Base-by-base conservation (phyloP, 1,140 invertebrate genomes). In the Whitmania pigra region DNA sequence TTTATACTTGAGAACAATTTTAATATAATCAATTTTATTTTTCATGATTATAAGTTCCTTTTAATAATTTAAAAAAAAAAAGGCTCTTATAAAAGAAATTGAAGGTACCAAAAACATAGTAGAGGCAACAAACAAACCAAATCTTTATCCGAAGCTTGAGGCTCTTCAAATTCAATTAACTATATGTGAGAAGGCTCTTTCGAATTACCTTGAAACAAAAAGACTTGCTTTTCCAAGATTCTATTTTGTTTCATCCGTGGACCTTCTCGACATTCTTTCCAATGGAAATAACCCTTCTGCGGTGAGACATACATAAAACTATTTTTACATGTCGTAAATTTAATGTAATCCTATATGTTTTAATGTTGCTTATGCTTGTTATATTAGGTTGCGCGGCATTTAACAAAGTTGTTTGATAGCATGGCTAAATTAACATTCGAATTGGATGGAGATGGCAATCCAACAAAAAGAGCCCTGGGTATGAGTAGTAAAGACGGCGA, bases 401-500 rank as follows among this genome's bases (percentile, higher is more conserved):
- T 97, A 76, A 94, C 91, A 13, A 97, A 97, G 83, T 82, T 97
- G 53, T 97, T 97, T 82, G 94, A 97, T 84, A 94, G 93, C 6
- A 90, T 97, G 83, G 90, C 92, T 7, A 88, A 87, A 77, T 81
- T 97, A 2, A 89, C 92, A 78, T 94, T 97, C 79, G 84, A 85
- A 84, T 78, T 82, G 78, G 80, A 80, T 83, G 75, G 9, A 83
- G 74, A 77, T 27, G 82, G 73, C 78, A 73, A 84, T 20, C 31
- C 22, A 6, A 84, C 85, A 15, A 82, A 83, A 73, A 73, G 73
- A 53, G 89, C 89, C 71, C 78, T 86, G 69, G 92, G 89, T 36
- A 97, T 98, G 92, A 87, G 87, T 76, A 92, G 93, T 29, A 96
- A 97, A 81, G 94, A 97, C 84, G 93, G 93, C 0, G 94, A 97